A percentile compares a stretch with the other conserved stretches of the same genome.
phyloP scores from a whole-genome alignment of 1,140 invertebrate species.

The Leptoteleia sp. region DNA sequence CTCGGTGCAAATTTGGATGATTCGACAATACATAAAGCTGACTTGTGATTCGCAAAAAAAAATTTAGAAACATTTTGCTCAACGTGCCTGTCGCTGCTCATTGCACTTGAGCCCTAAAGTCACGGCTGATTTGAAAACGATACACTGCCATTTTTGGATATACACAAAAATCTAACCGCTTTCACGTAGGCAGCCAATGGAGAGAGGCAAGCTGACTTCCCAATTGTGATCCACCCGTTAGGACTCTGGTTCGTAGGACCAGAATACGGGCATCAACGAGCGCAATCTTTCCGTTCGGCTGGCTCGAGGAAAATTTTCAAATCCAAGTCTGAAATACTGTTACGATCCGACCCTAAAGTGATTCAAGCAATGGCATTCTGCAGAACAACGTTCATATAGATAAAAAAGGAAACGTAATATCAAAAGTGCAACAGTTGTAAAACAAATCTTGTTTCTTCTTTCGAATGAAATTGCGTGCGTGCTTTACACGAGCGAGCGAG shows the following conservation, averaged over 20 bases:
- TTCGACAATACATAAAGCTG: conserved; percentile 60
- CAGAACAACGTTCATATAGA: conserved; percentile 3
- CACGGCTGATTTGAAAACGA: conserved; percentile 64
- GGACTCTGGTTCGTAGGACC: conserved; percentile 27
- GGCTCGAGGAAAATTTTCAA: conserved; percentile 1
- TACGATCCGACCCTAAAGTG: conserved; percentile 45
- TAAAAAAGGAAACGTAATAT: not conserved
- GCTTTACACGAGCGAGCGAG: conserved; percentile 55
- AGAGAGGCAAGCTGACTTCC: conserved; percentile 30
- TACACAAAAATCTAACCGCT: conserved; percentile 43
- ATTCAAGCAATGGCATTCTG: conserved; percentile 52
- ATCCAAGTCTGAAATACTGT: conserved; percentile 40
- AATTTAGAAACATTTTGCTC: conserved; percentile 61
- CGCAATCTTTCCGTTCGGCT: conserved; percentile 30
- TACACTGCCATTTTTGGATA: conserved; percentile 79
- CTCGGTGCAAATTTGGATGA: conserved; percentile 44
- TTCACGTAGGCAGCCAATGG: conserved; percentile 18
- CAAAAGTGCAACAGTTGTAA: no score
- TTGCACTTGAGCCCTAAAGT: conserved; percentile 68
- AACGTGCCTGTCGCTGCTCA: conserved; percentile 63
- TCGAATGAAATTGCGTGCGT: conserved; percentile 56
- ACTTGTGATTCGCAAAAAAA: conserved; percentile 56
- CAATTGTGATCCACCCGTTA: conserved; percentile 45
- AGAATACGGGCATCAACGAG: conserved; percentile 35
- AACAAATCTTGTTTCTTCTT: conserved; percentile 44